Evolutionary conservation across 2,113 vertebrate genomes (phyloP).

Genomic region (Hystrix brachyura): DNA sequence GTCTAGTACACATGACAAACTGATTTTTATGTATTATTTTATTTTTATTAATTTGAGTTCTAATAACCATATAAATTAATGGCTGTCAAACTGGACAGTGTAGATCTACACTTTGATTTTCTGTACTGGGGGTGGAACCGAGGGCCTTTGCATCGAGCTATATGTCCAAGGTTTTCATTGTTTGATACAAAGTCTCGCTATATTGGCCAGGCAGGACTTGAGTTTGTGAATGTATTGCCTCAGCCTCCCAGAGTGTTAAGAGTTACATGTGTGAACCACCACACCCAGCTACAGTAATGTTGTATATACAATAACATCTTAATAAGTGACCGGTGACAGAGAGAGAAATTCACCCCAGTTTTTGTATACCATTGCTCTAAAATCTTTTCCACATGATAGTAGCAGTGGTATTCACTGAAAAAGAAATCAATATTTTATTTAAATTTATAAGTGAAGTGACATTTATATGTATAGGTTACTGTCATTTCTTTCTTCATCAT

Average conservation of each 20-base stretch:
- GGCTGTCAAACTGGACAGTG: background rate
- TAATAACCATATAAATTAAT: background rate
- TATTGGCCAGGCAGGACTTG: background rate
- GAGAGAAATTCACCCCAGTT: background rate
- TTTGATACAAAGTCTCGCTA: background rate
- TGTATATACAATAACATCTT: background rate
- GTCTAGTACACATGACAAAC: background rate
- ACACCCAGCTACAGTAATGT: background rate
- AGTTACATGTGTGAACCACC: background rate
- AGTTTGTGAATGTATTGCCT: background rate
- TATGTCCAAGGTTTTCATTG: background rate
- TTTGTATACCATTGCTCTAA: background rate
- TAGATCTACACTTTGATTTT: background rate
- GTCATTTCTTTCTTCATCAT: background rate
- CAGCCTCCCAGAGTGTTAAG: background rate
- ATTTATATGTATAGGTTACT: background rate
- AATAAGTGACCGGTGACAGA: background rate
- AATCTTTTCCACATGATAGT: background rate
- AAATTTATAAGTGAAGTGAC: background rate
- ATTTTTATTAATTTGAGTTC: conserved; percentile 22
- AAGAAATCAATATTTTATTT: background rate
- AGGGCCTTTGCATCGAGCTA: background rate
- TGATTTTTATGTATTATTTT: background rate
- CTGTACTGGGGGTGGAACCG: background rate
- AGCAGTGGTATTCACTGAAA: background rate